phyloP scores from a whole-genome alignment of 2,888 invertebrate species.

The Epirrita christyi region DNA sequence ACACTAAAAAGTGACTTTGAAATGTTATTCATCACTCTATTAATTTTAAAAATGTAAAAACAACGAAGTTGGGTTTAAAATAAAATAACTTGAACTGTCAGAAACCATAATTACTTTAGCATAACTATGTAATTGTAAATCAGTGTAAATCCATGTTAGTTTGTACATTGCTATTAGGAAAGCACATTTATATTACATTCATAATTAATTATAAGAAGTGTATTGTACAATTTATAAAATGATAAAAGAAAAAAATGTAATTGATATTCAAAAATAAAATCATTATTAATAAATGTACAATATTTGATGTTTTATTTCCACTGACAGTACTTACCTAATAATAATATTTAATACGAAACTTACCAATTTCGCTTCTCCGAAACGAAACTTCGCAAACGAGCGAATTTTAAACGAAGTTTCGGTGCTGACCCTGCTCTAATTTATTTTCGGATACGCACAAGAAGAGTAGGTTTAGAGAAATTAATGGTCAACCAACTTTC shows the following conservation, averaged over 20 bases:
- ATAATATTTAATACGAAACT: too few relatives aligned
- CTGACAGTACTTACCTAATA: not conserved
- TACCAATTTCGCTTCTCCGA: too few relatives aligned
- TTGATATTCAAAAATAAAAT: constrained; percentile 77
- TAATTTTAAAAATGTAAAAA: constrained; percentile 38
- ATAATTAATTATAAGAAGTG: constrained; percentile 56
- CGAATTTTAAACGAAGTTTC: too few relatives aligned
- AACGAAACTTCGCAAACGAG: too few relatives aligned
- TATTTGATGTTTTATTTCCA: constrained; percentile 46
- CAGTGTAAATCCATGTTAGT: constrained; percentile 29
- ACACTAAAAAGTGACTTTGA: constrained; percentile 60
- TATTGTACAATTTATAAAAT: constrained; percentile 73
- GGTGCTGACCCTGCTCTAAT: too few relatives aligned
- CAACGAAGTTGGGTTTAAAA: constrained; percentile 44
- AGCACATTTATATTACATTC: constrained; percentile 59
- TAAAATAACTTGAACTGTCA: constrained; percentile 7
- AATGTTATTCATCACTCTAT: constrained; percentile 69
- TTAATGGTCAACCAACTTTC: too few relatives aligned
- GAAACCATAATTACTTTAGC: not conserved
- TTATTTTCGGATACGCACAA: too few relatives aligned
- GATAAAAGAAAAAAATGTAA: constrained; percentile 71
- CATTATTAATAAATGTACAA: constrained; percentile 75
- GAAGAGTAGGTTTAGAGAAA: too few relatives aligned
- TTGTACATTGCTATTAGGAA: constrained; percentile 48
- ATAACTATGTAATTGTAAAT: constrained; percentile 7